A percentile compares a stretch with the other conserved stretches of the same genome.
phyloP scores from a whole-genome alignment of 2,888 invertebrate species.

The Caenorhabditis sp. region DNA sequence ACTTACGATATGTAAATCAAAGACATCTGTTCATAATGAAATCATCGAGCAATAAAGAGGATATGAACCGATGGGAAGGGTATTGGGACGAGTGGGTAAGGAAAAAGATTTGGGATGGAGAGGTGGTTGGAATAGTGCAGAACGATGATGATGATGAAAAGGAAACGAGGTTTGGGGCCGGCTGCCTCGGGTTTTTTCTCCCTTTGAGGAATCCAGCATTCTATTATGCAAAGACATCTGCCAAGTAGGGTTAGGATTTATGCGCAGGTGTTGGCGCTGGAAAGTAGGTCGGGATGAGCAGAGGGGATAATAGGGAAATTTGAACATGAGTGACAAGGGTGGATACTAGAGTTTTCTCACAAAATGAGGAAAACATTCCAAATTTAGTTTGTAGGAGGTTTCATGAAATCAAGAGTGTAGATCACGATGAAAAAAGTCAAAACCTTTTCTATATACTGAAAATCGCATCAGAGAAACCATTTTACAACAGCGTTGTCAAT shows the following conservation, averaged over 20 bases:
- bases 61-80: slow-evolving; percentile 54
- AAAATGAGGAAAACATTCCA: background rate
- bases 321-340: slow-evolving; percentile 24
- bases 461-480: too few relatives aligned
- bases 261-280: slow-evolving; percentile 38
- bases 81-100: slow-evolving; percentile 38
- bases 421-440: too few relatives aligned
- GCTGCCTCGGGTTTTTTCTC: slow-evolving; percentile 22
- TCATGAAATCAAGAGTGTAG: too few relatives aligned
- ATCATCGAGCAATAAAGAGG: slow-evolving; percentile 61
- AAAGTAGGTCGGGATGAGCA: slow-evolving; percentile 44
- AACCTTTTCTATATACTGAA: too few relatives aligned
- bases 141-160: slow-evolving; percentile 22
- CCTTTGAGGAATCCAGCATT: slow-evolving; percentile 42
- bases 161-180: slow-evolving; percentile 14
- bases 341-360: background rate
- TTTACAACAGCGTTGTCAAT: too few relatives aligned
- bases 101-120: background rate
- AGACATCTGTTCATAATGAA: slow-evolving; percentile 66
- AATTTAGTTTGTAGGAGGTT: background rate
- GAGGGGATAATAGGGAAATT: slow-evolving; percentile 29
- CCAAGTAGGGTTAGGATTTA: slow-evolving; percentile 14
- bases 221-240: slow-evolving; percentile 52
- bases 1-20: slow-evolving; percentile 66
- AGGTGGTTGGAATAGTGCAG: slow-evolving; percentile 14